Evolutionary conservation across 2,797 vertebrate species (phyloP), one percentile per base, ranked within the genome.

Genomic region (Onychomys arenicola): DNA sequence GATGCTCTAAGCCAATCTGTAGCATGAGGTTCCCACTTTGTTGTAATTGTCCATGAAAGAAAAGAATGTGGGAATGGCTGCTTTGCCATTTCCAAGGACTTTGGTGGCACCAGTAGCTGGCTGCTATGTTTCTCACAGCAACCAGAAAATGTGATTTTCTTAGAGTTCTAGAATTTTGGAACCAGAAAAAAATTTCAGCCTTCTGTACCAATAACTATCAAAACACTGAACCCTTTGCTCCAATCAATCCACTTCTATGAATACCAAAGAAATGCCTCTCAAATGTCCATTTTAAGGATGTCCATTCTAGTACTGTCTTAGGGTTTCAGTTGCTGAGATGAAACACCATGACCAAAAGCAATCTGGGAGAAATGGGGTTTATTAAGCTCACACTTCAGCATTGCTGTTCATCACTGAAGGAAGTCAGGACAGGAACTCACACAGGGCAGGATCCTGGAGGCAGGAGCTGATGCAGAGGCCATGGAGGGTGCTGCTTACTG

Each of bases 1-100:
- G 82, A 67, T 75, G 49, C 43, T 75, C 46, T 93, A 61, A 96
- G 95, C 67, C 93, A 97, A 37, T 71, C 81, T 95, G 21, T 86
- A 97, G 78, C 75, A 76, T 82, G 0, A 14, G 96, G n/a, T 80
- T 92, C 94, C 76, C 76, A 92, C 90, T 95, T 97, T 91, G 71
- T 75, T 93, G 55, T 65, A 83, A 71, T 90, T 57, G 78, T 81
- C 69, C 85, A 49, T 95, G 86, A 96, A 96, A 92, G 77, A 61
- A 90, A 96, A 89, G 40, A 93, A 89, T 91, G 82, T 89, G 52
- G 46, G 59, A 94, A 84, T 89, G 57, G 83, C 86, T 91, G 2
- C 89, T 49, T 92, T 92, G 59, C 78, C 65, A 92, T 97, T 92
- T 90, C 89, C 83, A 95, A 95, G 63, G 78, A 95, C 43, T n/a